Percentiles rank a stretch among this genome's conserved stretches.
Evolutionary conservation across 2,113 vertebrate species (phyloP).

Genomic region (Trogon surrucura): DNA sequence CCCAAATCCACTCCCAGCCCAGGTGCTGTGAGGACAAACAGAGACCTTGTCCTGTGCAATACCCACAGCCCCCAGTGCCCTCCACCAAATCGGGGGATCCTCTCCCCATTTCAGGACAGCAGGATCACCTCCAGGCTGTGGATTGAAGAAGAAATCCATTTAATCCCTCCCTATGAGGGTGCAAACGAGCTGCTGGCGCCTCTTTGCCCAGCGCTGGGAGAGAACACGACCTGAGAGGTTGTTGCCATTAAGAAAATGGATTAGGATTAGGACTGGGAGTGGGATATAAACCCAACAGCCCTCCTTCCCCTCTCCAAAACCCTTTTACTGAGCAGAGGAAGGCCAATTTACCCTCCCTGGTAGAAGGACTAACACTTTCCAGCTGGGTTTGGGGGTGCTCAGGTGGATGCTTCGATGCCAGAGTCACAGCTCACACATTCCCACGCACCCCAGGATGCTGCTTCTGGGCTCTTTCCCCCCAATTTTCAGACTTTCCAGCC

Average conservation of each 20-base stretch:
- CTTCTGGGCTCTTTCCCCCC: background rate
- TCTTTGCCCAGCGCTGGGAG: rapidly evolving
- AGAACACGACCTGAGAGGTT: background rate
- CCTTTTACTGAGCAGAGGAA: background rate
- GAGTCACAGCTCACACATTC: background rate
- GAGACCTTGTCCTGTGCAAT: rapidly evolving
- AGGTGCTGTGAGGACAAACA: background rate
- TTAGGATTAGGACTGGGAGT: background rate
- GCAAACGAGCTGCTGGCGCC: background rate
- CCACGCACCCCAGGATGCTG: background rate
- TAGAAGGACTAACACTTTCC: background rate
- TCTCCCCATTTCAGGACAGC: background rate
- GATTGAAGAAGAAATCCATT: background rate
- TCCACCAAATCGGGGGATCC: background rate
- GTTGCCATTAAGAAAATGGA: rapidly evolving
- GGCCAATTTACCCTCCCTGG: background rate
- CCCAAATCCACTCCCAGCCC: background rate
- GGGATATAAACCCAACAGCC: background rate
- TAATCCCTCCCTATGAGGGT: background rate
- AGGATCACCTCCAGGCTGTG: background rate
- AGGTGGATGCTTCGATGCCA: rapidly evolving
- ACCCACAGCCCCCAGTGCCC: no score
- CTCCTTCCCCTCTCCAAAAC: background rate
- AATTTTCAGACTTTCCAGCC: background rate
- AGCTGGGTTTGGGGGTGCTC: background rate